Evolutionary conservation across 2,888 invertebrate species (phyloP), one percentile per base, ranked within the genome.

Genomic region (Macrosoma leucophasiata): DNA sequence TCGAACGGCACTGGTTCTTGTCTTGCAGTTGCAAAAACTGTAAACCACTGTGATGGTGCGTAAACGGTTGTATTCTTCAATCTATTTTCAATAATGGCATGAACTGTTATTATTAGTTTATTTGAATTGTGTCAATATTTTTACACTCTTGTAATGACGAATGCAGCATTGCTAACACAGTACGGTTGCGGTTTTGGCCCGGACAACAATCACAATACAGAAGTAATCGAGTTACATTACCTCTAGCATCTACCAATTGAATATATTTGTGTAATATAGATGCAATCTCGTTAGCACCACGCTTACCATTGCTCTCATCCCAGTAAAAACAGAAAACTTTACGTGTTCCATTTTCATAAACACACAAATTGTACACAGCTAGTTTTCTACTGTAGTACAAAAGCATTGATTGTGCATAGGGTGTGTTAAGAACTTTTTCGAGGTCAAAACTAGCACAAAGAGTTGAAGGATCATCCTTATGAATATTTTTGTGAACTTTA

Each of bases 31-130:
- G 24, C 12, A 42, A 50, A 50, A n/a, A 54, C 34, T 11, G 54
- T 61, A 27, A 38, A 39, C 56, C 57, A 60, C 44, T 61, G 55
- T 17, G 58, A 60, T 29, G 58, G 58, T 21, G 59, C 59, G 15
- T 44, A 55, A 24, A 60, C 41, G 6, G 46, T 55, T 15, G 39
- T 49, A 10, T 47, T 50, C 33, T 41, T 50, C 4, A 58, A 46
- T 17, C 34, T 43, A 33, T 62, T 62, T 1, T 60, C 60, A 4
- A 61, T 54, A 62, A 66, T 63, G 35, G 57, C 58, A 33, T 63
- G 59, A 8, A 61, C 61, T 19, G 58, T 47, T 25, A 55, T 29
- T 12, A 53, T 33, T 29, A 55, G 28, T 50, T 50, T 4, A 51
- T 41, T 36, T 50, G 50, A 12, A 51, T 42, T 1, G 46, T 43